Base-by-base conservation (phyloP, 2,113 vertebrate genomes). In the Carassius carassius region DNA sequence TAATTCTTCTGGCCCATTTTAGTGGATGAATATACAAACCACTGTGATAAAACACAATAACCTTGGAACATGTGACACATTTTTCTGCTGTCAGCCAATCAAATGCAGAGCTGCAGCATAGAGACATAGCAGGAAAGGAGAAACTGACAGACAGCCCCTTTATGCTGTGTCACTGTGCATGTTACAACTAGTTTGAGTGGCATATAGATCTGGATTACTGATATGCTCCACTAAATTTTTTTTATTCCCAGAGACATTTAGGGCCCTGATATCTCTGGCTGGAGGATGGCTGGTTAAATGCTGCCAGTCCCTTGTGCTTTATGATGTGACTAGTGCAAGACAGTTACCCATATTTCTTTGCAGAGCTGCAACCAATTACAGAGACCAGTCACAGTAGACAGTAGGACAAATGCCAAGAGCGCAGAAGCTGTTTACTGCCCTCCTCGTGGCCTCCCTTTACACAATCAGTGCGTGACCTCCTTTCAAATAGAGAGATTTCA, bases 271-370 rank as follows among this genome's bases (percentile, higher is more conserved):
- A 72, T 56, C 49, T 82, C 81, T 58, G 51, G 80, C 51, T 82
- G 65, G 78, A 70, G 19, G 67, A 82, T 47, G 32, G 29, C 80
- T 82, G 47, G 67, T 67, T 72, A 82, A 82, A 82, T 72, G 32
- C 49, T 82, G 47, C 65, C 80, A 72, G 49, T 54, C 63, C 29
- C 25, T 9, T 9, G 49, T 37, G 11, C 32, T 73, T 72, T 82
- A 56, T 58, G 67, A 41, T 73, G 49, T 58, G 80, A 82, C 80
- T 72, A 32, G 19, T 82, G 67, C 81, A 72, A 81, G 79, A 81
- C 79, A 82, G 49, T 82, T 82, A 70, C 81, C 81, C 49, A 82
- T 82, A 82, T 56, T 82, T 82, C 49, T 82, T 51, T 58, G 67
- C 29, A 82, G 19, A 82, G 19, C 49, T 23, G 67, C 81, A 56